These are phyloP conservation scores for Hyphantria cunea DNA, from an alignment of 1,140 invertebrate genomes.

Conservation along the genomic window DNA sequence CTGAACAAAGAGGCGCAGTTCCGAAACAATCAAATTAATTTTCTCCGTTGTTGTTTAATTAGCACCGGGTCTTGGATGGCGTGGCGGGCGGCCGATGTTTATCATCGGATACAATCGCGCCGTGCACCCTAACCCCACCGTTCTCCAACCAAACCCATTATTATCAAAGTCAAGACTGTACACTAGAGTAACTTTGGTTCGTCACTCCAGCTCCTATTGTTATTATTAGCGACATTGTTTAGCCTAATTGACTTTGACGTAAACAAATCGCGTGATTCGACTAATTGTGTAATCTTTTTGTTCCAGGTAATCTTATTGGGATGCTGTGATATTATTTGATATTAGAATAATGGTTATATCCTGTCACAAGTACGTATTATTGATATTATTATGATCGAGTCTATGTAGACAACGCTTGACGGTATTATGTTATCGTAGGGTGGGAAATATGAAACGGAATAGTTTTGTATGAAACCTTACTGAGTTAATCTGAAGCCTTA, in stretches of 20 bases:
- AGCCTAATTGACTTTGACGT: slow-evolving; percentile 57
- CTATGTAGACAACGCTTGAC: slow-evolving; percentile 10
- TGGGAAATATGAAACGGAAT: slow-evolving; percentile 70
- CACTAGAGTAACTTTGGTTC: slow-evolving; percentile 77
- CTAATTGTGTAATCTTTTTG: slow-evolving; percentile 66
- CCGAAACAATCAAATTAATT: slow-evolving; percentile 79
- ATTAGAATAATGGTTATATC: slow-evolving; percentile 9
- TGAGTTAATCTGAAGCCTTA: slow-evolving; percentile 78
- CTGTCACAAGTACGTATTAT: slow-evolving; percentile 12
- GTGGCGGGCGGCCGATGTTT: slow-evolving; percentile 75
- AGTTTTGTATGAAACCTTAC: slow-evolving; percentile 72
- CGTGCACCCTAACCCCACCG: slow-evolving; percentile 38
- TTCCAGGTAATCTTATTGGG: slow-evolving; percentile 62
- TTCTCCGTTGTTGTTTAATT: slow-evolving; percentile 80
- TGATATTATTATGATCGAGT: slow-evolving; percentile 8
- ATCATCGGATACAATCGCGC: slow-evolving; percentile 78
- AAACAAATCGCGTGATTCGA: slow-evolving; percentile 58
- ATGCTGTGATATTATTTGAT: slow-evolving; percentile 28
- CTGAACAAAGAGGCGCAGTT: slow-evolving; percentile 70
- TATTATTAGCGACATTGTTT: slow-evolving; percentile 73
- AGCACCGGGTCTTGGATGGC: slow-evolving; percentile 71
- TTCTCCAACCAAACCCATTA: slow-evolving; percentile 69
- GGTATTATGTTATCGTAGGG: slow-evolving; percentile 28
- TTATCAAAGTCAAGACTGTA: slow-evolving; percentile 77
- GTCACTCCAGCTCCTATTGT: slow-evolving; percentile 70